Evolutionary conservation across 2,797 vertebrate genomes (phyloP).

Genomic region (Sebastes iracundus): DNA sequence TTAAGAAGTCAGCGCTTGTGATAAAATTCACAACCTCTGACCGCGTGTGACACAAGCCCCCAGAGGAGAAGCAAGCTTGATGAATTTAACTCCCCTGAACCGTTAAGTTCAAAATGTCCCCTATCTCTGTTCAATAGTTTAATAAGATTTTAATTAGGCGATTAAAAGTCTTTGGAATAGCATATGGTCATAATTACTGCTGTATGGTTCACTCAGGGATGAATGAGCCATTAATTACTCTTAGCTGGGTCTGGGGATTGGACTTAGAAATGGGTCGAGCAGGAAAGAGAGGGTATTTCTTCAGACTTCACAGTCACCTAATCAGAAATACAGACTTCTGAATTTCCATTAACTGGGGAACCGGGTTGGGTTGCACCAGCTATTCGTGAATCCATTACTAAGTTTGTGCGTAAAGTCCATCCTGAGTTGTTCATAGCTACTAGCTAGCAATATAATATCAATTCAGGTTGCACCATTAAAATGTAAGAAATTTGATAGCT

Average conservation of each 20-base stretch:
- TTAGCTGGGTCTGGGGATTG: constrained; percentile 73
- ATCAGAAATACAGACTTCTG: constrained; percentile 48
- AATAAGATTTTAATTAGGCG: constrained; percentile 85
- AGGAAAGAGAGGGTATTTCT: constrained; percentile 32
- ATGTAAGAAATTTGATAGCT: not conserved
- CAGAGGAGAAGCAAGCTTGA: constrained; percentile 63
- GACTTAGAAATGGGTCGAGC: constrained; percentile 54
- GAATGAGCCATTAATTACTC: constrained; percentile 81
- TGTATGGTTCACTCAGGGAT: constrained; percentile 76
- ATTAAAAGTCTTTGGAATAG: constrained; percentile 82
- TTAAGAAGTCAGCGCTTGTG: constrained; percentile 50
- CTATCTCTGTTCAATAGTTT: constrained; percentile 77
- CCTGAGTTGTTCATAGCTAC: not conserved
- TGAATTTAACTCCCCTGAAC: constrained; percentile 68
- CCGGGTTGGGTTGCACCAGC: not conserved
- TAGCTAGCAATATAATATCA: not conserved
- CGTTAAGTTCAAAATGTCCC: constrained; percentile 75
- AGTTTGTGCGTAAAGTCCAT: constrained; percentile 1
- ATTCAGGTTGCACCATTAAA: not conserved
- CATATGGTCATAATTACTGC: constrained; percentile 83
- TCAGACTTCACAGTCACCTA: constrained; percentile 36
- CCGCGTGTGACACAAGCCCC: constrained; percentile 61
- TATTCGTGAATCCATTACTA: not conserved
- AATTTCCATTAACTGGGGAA: constrained; percentile 30
- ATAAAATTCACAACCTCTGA: constrained; percentile 62